A percentile compares a stretch with the other conserved stretches of the same genome.
phyloP scores from a whole-genome alignment of 2,113 vertebrate genomes.

The Anhinga anhinga region DNA sequence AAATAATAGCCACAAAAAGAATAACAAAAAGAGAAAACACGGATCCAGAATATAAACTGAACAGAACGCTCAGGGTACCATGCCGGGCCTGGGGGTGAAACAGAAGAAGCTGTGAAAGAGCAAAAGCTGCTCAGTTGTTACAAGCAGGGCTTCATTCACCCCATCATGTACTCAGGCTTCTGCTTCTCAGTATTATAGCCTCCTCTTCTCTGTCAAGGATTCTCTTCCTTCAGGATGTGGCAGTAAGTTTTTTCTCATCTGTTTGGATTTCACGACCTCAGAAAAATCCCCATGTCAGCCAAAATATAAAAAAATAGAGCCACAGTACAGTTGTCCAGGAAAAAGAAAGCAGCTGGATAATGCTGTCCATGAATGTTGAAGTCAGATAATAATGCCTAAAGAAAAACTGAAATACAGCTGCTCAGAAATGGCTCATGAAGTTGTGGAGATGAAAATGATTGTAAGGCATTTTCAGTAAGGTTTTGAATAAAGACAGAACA shows the following conservation, averaged over 20 bases:
- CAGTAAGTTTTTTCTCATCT: not conserved
- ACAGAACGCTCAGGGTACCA: not conserved
- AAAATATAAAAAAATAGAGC: not conserved
- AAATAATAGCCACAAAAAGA: not conserved
- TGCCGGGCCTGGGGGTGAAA: not conserved
- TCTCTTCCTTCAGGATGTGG: not conserved
- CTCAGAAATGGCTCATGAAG: not conserved
- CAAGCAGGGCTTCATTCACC: not conserved
- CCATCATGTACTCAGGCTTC: not conserved
- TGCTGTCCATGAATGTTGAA: not conserved
- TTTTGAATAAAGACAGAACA: not conserved
- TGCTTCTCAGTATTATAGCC: not conserved
- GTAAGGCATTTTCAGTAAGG: not conserved
- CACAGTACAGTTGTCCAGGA: not conserved
- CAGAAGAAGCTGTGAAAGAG: not conserved
- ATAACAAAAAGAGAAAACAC: not conserved
- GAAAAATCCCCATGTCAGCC: not conserved
- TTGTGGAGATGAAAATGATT: not conserved
- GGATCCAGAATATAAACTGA: not conserved
- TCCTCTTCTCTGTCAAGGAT: not conserved
- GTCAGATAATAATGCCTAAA: not conserved
- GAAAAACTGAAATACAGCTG: not conserved
- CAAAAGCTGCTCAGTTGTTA: not conserved
- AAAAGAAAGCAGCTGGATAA: not conserved
- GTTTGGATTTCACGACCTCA: not conserved